These are phyloP conservation scores for Candoia aspera DNA, from an alignment of 2,113 vertebrate species.

Conservation along the genomic window DNA sequence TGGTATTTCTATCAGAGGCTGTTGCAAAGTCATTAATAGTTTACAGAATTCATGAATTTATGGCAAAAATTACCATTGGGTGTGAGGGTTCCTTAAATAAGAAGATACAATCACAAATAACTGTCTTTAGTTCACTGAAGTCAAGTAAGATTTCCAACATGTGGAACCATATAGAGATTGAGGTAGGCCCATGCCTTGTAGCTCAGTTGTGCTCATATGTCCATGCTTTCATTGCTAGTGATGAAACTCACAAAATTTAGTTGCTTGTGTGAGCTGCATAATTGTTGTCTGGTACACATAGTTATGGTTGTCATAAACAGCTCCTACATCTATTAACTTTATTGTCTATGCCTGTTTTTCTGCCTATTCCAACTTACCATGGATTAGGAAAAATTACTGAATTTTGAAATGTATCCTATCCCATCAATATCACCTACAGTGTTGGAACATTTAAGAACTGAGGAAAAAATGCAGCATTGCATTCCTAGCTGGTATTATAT, in stretches of 20 bases:
- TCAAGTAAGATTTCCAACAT: not conserved
- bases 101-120: constrained; percentile 25
- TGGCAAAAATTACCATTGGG: constrained; percentile 8
- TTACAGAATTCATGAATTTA: constrained; percentile 31
- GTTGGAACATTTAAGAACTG: not conserved
- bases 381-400: not conserved
- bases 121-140: constrained; percentile 35
- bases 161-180: constrained; percentile 10
- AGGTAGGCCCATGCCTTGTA: not conserved
- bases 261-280: not conserved
- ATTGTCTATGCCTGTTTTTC: not conserved
- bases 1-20: constrained; percentile 31
- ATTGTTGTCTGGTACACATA: not conserved
- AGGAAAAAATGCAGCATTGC: not conserved
- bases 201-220: not conserved
- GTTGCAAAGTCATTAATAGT: constrained; percentile 27
- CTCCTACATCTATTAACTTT: not conserved
- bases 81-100: fast-evolving
- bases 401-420: not conserved
- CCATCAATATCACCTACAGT: not conserved
- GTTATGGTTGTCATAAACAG: not conserved
- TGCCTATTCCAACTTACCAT: not conserved
- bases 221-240: not conserved
- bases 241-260: not conserved
- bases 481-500: not conserved